Evolutionary conservation across 2,888 invertebrate species (phyloP).

Genomic region (Drosophila meridionalis): DNA sequence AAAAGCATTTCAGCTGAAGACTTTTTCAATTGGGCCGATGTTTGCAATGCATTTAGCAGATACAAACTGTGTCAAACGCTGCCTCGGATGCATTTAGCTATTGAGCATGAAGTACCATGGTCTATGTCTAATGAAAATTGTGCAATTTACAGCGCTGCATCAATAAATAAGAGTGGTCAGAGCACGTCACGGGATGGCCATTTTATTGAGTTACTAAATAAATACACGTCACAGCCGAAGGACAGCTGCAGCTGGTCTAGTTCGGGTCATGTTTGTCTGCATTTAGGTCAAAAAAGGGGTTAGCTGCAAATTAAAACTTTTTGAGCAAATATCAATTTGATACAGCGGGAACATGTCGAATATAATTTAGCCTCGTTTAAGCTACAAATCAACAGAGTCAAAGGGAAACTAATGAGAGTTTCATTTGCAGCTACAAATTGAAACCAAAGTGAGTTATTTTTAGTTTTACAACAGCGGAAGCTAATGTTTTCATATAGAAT

Average conservation of each 20-base stretch:
- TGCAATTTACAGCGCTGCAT: conserved; percentile 25
- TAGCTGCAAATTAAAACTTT: background rate
- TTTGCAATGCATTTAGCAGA: conserved; percentile 28
- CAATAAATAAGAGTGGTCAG: conserved; percentile 42
- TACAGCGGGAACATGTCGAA: background rate
- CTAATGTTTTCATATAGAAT: background rate
- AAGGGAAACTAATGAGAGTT: background rate
- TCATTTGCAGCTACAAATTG: background rate
- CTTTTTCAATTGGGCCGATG: conserved; percentile 9
- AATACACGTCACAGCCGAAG: conserved; percentile 49
- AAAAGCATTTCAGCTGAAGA: conserved; percentile 7
- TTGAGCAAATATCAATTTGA: background rate
- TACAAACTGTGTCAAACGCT: background rate
- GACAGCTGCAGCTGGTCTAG: background rate
- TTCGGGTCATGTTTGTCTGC: conserved; percentile 10
- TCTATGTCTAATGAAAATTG: conserved; percentile 32
- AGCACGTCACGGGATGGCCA: background rate
- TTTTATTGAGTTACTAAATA: conserved; percentile 51
- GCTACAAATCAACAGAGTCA: background rate
- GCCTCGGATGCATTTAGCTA: conserved; percentile 3
- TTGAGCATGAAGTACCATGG: background rate
- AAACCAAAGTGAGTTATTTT: background rate
- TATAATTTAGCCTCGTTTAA: background rate
- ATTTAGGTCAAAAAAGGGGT: background rate
- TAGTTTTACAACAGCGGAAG: background rate